These are phyloP conservation scores for Perca fluviatilis DNA, from an alignment of 2,113 vertebrate genomes.

Conservation along the genomic window DNA sequence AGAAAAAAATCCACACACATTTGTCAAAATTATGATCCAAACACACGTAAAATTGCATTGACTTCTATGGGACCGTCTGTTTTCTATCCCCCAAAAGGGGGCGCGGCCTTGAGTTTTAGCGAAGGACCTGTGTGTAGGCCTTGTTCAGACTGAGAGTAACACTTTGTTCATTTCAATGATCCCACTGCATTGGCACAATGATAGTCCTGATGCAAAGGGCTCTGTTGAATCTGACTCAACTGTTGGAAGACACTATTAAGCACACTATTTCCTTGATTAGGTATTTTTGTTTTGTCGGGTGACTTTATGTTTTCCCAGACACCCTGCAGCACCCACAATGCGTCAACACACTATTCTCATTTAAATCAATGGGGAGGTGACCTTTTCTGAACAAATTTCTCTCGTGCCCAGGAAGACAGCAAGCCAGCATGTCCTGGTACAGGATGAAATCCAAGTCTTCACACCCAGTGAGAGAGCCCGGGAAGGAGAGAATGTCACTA, in stretches of 20 bases:
- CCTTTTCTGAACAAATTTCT: neutral
- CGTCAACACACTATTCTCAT: neutral
- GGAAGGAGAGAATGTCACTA: slow-evolving; percentile 29
- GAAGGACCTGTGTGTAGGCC: neutral
- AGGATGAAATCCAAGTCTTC: slow-evolving; percentile 5
- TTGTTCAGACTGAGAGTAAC: neutral
- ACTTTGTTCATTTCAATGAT: neutral
- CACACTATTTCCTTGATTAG: neutral
- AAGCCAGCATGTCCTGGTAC: neutral
- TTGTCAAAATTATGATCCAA: no score
- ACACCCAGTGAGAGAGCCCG: neutral
- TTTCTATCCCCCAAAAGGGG: no score
- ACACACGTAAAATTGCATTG: no score
- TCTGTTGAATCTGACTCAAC: neutral
- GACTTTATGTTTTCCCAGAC: neutral
- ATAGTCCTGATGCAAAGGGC: neutral
- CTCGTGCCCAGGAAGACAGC: neutral
- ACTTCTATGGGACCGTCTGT: no score
- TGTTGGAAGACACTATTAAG: neutral
- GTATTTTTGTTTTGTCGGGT: neutral
- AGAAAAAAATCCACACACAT: no score
- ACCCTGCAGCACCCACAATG: neutral
- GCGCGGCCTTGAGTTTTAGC: no score
- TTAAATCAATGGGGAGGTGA: neutral
- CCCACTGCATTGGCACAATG: neutral